Conservation (phyloP, 2,888 invertebrate species). For the Pollenia labialis region DNA sequence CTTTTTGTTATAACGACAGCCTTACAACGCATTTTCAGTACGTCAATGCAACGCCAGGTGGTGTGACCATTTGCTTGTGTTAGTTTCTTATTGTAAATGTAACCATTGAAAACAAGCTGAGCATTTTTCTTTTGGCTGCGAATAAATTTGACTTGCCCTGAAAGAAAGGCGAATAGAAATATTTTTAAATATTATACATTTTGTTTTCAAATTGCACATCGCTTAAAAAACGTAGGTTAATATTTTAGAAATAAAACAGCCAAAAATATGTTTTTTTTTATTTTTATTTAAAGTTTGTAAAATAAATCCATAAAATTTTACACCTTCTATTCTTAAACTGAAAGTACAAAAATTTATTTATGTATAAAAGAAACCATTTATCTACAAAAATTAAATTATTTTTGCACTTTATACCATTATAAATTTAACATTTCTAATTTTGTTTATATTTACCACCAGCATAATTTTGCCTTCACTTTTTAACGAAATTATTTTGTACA, state of each 20-base stretch:
- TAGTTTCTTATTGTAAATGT: conserved; percentile 84
- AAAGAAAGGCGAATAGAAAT: conserved; percentile 40
- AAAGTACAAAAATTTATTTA: conserved; percentile 6
- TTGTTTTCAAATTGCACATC: not conserved
- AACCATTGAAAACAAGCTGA: conserved; percentile 83
- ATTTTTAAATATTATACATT: not conserved
- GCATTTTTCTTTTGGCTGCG: conserved; percentile 85
- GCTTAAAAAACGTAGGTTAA: not conserved
- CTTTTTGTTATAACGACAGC: conserved; percentile 84
- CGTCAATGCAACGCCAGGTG: conserved; percentile 84
- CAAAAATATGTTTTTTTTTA: conserved; percentile 18
- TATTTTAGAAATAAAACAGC: conserved; percentile 57
- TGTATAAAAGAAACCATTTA: no score
- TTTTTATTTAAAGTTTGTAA: conserved; percentile 38
- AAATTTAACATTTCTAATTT: not conserved
- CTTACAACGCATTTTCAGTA: conserved; percentile 83
- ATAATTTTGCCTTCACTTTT: not conserved
- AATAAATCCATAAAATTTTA: not conserved
- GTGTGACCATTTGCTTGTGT: conserved; percentile 84
- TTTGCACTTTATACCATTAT: no score
- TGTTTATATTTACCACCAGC: not conserved
- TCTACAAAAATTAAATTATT: no score
- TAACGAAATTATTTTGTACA: no score
- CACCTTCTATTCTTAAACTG: not conserved
- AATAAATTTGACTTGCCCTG: conserved; percentile 82